These are phyloP conservation scores for Brachionichthys hirsutus DNA, from an alignment of 2,113 vertebrate species.

Conservation along the genomic window DNA sequence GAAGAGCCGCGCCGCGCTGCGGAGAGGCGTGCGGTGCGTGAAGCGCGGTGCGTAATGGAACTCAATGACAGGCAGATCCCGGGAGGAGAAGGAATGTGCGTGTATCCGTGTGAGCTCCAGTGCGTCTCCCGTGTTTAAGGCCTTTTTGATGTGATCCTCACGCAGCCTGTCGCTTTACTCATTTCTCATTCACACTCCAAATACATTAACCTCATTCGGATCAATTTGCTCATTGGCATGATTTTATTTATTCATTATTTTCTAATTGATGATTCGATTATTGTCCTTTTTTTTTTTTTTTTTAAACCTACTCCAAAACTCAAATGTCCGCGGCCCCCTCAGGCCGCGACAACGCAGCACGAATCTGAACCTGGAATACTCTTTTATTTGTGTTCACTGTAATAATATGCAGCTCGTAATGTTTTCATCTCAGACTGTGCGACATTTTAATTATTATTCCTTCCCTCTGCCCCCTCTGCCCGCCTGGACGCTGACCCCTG, in stretches of 20 bases:
- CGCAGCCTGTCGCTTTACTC: no score
- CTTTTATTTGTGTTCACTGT: constrained; percentile 38
- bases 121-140: background rate
- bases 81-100: constrained; percentile 15
- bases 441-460: constrained; percentile 73
- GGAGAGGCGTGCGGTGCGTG: constrained; percentile 28
- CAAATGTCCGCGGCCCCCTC: background rate
- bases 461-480: constrained; percentile 74
- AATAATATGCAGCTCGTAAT: constrained; percentile 46
- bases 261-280: background rate
- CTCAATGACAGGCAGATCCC: constrained; percentile 29
- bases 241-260: background rate
- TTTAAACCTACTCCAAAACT: background rate
- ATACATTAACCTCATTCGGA: no score
- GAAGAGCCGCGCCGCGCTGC: constrained; percentile 15
- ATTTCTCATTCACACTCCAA: no score
- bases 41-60: constrained; percentile 41
- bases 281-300: background rate
- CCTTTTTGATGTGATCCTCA: no score
- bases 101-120: constrained; percentile 6
- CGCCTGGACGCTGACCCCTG: constrained; percentile 77
- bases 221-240: no score
- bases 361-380: background rate
- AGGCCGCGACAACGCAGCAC: constrained; percentile 29
- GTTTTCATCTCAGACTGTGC: constrained; percentile 65